A percentile compares a stretch with the other conserved stretches of the same genome.
phyloP scores from a whole-genome alignment of 37 sponge, comb jelly and placozoan species.

The Spongia lamella region DNA sequence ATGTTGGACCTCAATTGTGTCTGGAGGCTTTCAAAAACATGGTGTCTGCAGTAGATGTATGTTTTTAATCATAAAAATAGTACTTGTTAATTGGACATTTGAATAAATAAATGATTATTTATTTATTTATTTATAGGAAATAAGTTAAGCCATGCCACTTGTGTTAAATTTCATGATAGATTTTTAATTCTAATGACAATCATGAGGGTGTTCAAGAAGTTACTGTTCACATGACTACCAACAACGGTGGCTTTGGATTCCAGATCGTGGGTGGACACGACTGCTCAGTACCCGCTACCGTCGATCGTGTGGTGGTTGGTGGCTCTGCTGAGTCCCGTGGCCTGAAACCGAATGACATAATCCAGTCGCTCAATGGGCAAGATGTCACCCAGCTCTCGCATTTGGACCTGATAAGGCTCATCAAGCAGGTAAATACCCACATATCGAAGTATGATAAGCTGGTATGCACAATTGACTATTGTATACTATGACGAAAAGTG shows the following conservation, averaged over 20 bases:
- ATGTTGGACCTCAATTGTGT: slow-evolving; percentile 78
- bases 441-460: too few species aligned
- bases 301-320: slow-evolving; percentile 57
- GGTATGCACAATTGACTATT: too few species aligned
- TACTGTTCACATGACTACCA: slow-evolving; percentile 40
- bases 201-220: background rate
- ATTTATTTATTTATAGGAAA: background rate
- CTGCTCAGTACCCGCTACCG: slow-evolving; percentile 28
- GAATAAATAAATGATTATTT: background rate
- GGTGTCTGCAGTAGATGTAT: slow-evolving; percentile 15
- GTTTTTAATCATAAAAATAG: too few species aligned
- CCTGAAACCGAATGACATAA: slow-evolving; percentile 40
- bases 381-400: slow-evolving; percentile 31
- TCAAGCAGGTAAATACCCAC: slow-evolving; percentile 47
- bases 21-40: slow-evolving; percentile 57
- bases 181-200: background rate
- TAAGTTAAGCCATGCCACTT: background rate
- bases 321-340: slow-evolving; percentile 55
- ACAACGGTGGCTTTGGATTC: slow-evolving; percentile 67
- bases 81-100: too few species aligned
- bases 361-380: slow-evolving; percentile 40
- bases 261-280: slow-evolving; percentile 70
- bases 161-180: background rate
- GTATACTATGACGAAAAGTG: too few species aligned
- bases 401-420: slow-evolving; percentile 52